phyloP scores from a whole-genome alignment of 2,797 vertebrate genomes.

The Tolypeutes matacus region DNA sequence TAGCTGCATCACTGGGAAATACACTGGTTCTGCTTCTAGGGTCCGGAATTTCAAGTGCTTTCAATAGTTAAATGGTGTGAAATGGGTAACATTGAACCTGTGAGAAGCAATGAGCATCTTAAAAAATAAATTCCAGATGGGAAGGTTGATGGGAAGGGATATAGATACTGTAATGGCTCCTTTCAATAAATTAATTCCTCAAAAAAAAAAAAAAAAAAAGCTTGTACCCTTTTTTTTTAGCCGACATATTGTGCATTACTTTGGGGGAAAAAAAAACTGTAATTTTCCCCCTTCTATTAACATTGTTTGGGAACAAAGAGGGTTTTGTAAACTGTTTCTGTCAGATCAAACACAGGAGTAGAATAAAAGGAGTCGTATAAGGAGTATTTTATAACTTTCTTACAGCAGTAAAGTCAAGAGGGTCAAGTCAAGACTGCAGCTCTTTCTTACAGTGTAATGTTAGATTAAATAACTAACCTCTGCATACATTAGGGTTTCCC shows the following conservation, averaged over 20 bases:
- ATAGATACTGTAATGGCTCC: slow-evolving; percentile 84
- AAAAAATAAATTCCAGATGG: slow-evolving; percentile 96
- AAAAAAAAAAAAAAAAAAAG: slow-evolving; percentile 72
- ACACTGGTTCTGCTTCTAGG: slow-evolving; percentile 90
- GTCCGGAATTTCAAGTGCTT: slow-evolving; percentile 91
- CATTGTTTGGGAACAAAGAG: slow-evolving; percentile 57
- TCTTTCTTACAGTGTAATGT: slow-evolving; percentile 57
- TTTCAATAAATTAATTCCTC: slow-evolving; percentile 78
- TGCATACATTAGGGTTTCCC: neutral
- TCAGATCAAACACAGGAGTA: slow-evolving; percentile 77
- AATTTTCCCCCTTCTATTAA: slow-evolving; percentile 71
- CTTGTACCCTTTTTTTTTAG: slow-evolving; percentile 55
- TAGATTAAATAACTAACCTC: neutral
- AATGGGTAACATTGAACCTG: slow-evolving; percentile 89
- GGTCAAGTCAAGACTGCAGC: slow-evolving; percentile 68
- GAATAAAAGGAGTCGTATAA: slow-evolving; percentile 69
- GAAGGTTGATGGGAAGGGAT: slow-evolving; percentile 84
- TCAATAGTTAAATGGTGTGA: slow-evolving; percentile 90
- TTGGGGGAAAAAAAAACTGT: neutral
- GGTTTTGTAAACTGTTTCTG: slow-evolving; percentile 61
- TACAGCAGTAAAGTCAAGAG: slow-evolving; percentile 42
- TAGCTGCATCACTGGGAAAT: slow-evolving; percentile 92
- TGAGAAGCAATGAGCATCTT: slow-evolving; percentile 90
- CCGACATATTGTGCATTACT: slow-evolving; percentile 66
- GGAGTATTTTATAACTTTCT: slow-evolving; percentile 78